phyloP scores from a whole-genome alignment of 2,888 invertebrate species.

The Drosophila ezoana region DNA sequence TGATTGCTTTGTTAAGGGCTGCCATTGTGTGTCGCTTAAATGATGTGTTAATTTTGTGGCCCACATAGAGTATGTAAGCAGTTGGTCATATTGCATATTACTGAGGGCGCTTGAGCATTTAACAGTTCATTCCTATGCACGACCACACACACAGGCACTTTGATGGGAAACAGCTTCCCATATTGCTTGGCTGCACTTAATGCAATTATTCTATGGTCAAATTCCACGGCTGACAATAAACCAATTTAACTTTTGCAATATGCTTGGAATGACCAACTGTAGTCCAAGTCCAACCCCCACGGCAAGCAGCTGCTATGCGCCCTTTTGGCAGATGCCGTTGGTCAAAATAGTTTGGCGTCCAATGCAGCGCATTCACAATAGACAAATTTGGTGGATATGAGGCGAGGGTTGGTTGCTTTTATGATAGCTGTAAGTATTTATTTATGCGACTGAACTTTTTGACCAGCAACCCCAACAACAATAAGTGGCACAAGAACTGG shows the following conservation, averaged over 20 bases:
- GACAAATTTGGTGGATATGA: conserved; percentile 15
- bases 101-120: conserved; percentile 49
- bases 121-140: conserved; percentile 80
- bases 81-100: conserved; percentile 30
- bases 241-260: conserved; percentile 83
- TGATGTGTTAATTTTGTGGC: conserved; percentile 70
- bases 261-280: conserved; percentile 74
- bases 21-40: conserved; percentile 59
- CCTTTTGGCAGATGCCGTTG: conserved; percentile 47
- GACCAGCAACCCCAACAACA: conserved; percentile 27
- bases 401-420: conserved; percentile 32
- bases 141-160: conserved; percentile 36
- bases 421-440: conserved; percentile 52
- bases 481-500: background rate
- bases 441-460: conserved; percentile 59
- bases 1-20: conserved; percentile 61
- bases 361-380: conserved; percentile 29
- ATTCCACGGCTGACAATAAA: conserved; percentile 69
- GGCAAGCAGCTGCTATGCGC: background rate
- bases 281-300: conserved; percentile 29
- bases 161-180: conserved; percentile 6
- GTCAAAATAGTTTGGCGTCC: conserved; percentile 66
- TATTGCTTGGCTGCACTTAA: conserved; percentile 51
- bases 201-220: conserved; percentile 67
- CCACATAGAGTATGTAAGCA: conserved; percentile 10